phyloP scores from a whole-genome alignment of 2,113 vertebrate genomes.

The Zootoca vivipara region DNA sequence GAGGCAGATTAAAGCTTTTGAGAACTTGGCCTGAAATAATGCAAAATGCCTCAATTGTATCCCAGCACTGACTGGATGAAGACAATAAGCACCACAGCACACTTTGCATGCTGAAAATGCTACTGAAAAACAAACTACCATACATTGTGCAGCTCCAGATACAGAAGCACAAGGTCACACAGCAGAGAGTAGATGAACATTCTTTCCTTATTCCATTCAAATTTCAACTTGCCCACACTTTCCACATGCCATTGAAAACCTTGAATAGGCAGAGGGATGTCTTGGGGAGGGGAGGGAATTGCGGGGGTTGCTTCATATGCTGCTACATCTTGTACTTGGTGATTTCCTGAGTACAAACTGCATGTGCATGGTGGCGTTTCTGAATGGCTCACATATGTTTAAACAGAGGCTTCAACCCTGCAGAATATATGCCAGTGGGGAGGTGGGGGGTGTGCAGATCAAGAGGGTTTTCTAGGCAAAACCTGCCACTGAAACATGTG shows the following conservation, averaged over 20 bases:
- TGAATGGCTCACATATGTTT: slow-evolving; percentile 13
- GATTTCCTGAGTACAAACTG: slow-evolving; percentile 23
- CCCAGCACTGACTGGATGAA: neutral
- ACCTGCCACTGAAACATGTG: neutral
- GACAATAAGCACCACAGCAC: neutral
- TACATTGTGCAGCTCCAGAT: too few species aligned
- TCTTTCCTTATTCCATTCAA: neutral
- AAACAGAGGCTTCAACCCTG: neutral
- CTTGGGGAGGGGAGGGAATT: neutral
- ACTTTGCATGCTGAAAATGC: neutral
- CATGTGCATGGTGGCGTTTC: neutral
- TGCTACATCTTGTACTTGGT: slow-evolving; percentile 29
- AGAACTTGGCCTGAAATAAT: neutral
- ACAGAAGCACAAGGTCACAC: neutral
- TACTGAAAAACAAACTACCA: neutral
- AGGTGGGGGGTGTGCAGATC: neutral
- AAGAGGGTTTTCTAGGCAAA: neutral
- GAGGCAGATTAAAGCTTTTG: neutral
- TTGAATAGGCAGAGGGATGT: neutral
- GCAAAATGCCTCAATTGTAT: neutral
- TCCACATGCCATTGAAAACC: neutral
- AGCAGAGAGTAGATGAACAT: neutral
- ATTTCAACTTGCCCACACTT: neutral
- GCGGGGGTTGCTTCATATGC: slow-evolving; percentile 9
- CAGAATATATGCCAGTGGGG: neutral